Conservation (phyloP, 2,888 invertebrate genomes). For the Cheilosia vulpina region DNA sequence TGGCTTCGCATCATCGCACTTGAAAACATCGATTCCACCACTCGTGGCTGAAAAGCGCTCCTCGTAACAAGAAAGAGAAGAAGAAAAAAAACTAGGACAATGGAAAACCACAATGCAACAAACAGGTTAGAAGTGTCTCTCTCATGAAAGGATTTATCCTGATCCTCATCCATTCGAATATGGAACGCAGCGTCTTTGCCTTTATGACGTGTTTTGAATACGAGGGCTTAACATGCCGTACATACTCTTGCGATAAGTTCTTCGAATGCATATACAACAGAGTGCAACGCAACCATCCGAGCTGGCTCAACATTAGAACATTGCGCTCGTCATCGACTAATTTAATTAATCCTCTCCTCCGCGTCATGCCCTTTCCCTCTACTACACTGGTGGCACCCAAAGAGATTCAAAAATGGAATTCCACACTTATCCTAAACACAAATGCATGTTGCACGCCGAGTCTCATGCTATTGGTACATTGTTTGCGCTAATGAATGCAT, state of each 20-base stretch:
- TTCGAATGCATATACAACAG: conserved; percentile 28
- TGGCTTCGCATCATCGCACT: conserved; percentile 23
- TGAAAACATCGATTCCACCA: conserved; percentile 38
- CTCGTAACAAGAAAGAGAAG: background rate
- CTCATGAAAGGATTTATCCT: conserved; percentile 57
- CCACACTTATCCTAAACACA: conserved; percentile 25
- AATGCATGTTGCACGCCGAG: background rate
- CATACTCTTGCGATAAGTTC: conserved; percentile 54
- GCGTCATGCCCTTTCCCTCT: background rate
- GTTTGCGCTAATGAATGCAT: conserved; percentile 64
- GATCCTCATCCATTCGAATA: conserved; percentile 40
- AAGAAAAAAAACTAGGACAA: conserved; percentile 19
- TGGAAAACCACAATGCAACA: conserved; percentile 55
- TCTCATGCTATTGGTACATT: conserved; percentile 35
- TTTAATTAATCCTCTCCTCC: conserved; percentile 56
- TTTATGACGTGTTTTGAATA: conserved; percentile 2
- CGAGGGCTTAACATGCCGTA: background rate
- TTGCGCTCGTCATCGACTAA: conserved; percentile 60
- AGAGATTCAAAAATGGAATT: conserved; percentile 51
- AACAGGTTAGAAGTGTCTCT: conserved; percentile 53
- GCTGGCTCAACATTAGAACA: conserved; percentile 41
- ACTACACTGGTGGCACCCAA: conserved; percentile 33
- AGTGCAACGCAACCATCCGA: conserved; percentile 20
- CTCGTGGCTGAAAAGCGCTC: conserved; percentile 34
- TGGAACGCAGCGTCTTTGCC: conserved; percentile 24